These are phyloP conservation scores for Colletes gigas DNA, from an alignment of 1,140 invertebrate species.

Conservation along the genomic window DNA sequence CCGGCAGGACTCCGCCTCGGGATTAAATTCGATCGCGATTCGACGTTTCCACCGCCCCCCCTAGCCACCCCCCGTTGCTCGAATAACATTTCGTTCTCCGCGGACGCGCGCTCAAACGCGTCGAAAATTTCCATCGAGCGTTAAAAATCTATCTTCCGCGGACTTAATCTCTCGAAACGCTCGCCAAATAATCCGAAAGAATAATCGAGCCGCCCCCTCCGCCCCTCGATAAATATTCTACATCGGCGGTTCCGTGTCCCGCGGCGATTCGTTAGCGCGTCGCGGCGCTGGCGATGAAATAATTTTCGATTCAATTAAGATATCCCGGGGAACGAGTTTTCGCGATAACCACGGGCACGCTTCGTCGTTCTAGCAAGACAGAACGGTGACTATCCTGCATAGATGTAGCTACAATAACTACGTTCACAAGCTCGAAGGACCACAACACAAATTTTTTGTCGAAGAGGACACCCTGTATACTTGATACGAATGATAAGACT, in stretches of 20 bases:
- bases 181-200: constrained; percentile 4
- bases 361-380: neutral
- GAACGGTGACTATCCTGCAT: neutral
- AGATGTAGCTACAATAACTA: too few relatives aligned
- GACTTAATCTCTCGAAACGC: neutral
- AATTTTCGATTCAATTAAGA: constrained; percentile 20
- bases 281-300: neutral
- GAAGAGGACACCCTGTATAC: too few relatives aligned
- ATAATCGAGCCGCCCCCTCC: neutral
- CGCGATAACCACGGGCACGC: neutral
- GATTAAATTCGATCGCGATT: constrained; percentile 6
- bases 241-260: neutral
- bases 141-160: neutral
- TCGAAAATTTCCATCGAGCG: neutral
- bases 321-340: neutral
- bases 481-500: too few relatives aligned
- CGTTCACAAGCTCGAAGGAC: too few relatives aligned
- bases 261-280: constrained; percentile 5
- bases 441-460: too few relatives aligned
- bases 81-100: neutral
- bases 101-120: neutral
- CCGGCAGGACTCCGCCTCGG: neutral
- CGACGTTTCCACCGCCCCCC: neutral
- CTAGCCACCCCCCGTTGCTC: neutral
- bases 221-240: constrained; percentile 2